A percentile compares a stretch with the other conserved stretches of the same genome.
Evolutionary conservation across 2,888 invertebrate genomes (phyloP).

Genomic region (Xestia c-nigrum): DNA sequence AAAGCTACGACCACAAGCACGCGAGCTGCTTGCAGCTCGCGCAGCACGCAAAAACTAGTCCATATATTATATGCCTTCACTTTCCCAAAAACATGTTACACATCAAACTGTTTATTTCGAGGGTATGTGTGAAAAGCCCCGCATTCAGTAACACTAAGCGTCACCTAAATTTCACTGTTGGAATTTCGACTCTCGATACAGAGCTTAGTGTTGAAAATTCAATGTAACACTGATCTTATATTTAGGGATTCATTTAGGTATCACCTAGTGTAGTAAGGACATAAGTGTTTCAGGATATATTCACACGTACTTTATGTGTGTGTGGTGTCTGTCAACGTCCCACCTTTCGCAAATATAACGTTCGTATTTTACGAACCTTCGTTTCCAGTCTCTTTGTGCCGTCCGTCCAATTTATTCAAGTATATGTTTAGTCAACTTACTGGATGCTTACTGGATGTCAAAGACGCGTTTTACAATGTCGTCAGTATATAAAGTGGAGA

Average conservation of each 20-base stretch:
- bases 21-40: no score
- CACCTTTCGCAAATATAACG: conserved; percentile 58
- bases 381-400: conserved; percentile 48
- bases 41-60: no score
- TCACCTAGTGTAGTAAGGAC: background rate
- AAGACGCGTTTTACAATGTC: conserved; percentile 57
- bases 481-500: conserved; percentile 37
- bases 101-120: conserved; percentile 43
- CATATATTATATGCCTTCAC: conserved; percentile 11
- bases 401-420: conserved; percentile 63
- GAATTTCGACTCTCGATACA: background rate
- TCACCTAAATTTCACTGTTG: background rate
- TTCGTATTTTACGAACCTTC: conserved; percentile 45
- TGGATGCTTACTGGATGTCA: conserved; percentile 43
- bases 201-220: background rate
- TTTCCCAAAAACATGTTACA: conserved; percentile 25
- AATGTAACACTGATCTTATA: background rate
- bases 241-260: background rate
- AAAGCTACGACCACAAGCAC: no score
- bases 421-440: conserved; percentile 57
- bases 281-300: conserved; percentile 36
- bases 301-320: conserved; percentile 31
- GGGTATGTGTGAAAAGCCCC: background rate
- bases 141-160: background rate
- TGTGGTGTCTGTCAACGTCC: conserved; percentile 40